phyloP scores from a whole-genome alignment of 2,797 vertebrate genomes.

The Potorous gilbertii region DNA sequence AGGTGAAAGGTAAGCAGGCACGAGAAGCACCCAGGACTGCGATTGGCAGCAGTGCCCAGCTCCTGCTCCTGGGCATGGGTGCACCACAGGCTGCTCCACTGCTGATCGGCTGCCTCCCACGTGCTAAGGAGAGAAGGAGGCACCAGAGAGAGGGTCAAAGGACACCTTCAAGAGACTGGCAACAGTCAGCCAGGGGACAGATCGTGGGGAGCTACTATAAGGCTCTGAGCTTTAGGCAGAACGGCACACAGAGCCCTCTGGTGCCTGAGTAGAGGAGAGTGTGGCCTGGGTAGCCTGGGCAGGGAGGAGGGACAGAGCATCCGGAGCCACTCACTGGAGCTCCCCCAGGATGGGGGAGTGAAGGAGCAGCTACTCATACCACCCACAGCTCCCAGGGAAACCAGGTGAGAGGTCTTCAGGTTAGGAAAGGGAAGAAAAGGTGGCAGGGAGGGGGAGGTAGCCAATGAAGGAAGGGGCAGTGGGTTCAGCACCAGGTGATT shows the following conservation, averaged over 20 bases:
- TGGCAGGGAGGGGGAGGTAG: background rate
- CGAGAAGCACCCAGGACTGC: background rate
- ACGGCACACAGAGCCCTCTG: constrained; percentile 47
- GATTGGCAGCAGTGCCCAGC: constrained; percentile 57
- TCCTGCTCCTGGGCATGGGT: constrained; percentile 44
- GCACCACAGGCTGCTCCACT: constrained; percentile 48
- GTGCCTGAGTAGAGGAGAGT: background rate
- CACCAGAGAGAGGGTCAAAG: constrained; percentile 78
- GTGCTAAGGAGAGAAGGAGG: constrained; percentile 74
- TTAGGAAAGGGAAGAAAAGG: background rate
- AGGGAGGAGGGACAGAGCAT: background rate
- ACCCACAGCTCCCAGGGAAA: background rate
- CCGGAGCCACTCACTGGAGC: background rate
- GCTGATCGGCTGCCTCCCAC: constrained; percentile 71
- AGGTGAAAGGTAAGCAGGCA: constrained; percentile 69
- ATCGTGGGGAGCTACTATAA: background rate
- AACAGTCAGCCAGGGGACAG: background rate
- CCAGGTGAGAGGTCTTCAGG: constrained; percentile 16
- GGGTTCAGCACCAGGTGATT: background rate
- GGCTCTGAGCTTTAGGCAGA: background rate
- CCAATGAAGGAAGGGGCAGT: background rate
- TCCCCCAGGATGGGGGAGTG: background rate
- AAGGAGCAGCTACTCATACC: background rate
- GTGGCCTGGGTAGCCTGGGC: background rate
- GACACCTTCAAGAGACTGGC: constrained; percentile 16